phyloP scores from a whole-genome alignment of 2,888 invertebrate genomes.

The Melanchra persicariae region DNA sequence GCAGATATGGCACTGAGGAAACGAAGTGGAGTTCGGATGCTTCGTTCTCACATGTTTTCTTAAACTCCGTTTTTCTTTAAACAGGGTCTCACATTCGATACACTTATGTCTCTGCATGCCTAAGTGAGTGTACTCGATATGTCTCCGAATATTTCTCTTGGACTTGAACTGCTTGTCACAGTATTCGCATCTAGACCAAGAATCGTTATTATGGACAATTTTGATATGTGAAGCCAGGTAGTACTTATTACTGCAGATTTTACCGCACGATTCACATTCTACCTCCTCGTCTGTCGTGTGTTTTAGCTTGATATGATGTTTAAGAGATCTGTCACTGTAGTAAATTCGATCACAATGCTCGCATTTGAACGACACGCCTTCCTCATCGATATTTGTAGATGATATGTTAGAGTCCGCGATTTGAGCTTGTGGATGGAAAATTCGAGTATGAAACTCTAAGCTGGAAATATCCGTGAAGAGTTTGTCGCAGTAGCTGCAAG shows the following conservation, averaged over 20 bases:
- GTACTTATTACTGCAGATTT: slow-evolving; percentile 83
- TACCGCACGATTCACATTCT: slow-evolving; percentile 79
- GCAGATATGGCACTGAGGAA: slow-evolving; percentile 85
- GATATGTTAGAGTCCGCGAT: slow-evolving; percentile 78
- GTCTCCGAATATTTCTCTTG: slow-evolving; percentile 81
- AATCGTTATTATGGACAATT: slow-evolving; percentile 79
- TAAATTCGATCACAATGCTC: slow-evolving; percentile 78
- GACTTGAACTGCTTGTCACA: slow-evolving; percentile 85
- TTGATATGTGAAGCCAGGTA: slow-evolving; percentile 83
- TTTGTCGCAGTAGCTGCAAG: slow-evolving; percentile 82
- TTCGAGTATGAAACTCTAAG: slow-evolving; percentile 80
- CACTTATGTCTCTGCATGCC: slow-evolving; percentile 84
- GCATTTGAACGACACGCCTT: slow-evolving; percentile 75
- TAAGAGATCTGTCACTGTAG: slow-evolving; percentile 82
- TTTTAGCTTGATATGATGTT: slow-evolving; percentile 83
- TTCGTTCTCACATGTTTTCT: slow-evolving; percentile 83
- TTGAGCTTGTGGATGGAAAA: slow-evolving; percentile 84
- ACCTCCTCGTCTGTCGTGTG: slow-evolving; percentile 79
- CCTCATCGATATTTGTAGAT: slow-evolving; percentile 74
- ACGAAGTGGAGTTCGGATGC: slow-evolving; percentile 79
- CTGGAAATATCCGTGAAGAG: slow-evolving; percentile 83
- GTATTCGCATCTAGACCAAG: slow-evolving; percentile 82
- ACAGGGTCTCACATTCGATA: slow-evolving; percentile 83
- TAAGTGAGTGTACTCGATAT: slow-evolving; percentile 84
- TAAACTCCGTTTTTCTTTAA: slow-evolving; percentile 84